Evolutionary conservation across 2,113 vertebrate species (phyloP).

Genomic region (Blennius ocellaris): DNA sequence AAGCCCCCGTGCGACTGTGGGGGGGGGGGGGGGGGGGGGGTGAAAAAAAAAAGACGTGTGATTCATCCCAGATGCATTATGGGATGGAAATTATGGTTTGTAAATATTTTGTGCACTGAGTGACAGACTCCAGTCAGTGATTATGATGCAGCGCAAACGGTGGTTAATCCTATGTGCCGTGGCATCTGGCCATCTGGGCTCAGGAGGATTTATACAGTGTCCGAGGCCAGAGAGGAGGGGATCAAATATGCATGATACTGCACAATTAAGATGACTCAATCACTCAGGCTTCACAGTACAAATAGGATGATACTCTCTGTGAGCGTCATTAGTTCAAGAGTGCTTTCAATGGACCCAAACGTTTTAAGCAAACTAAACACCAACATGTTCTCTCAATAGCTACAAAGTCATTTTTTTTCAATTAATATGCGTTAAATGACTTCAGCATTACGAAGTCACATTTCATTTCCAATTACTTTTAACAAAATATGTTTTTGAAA

Average conservation of each 20-base stretch:
- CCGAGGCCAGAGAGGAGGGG: constrained; percentile 46
- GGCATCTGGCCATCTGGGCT: constrained; percentile 65
- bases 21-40: too few species aligned
- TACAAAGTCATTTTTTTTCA: too few species aligned
- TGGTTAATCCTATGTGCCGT: constrained; percentile 58
- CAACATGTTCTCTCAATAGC: too few species aligned
- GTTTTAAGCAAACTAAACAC: too few species aligned
- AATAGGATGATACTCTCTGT: constrained; percentile 11
- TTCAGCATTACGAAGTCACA: too few species aligned
- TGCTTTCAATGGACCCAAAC: too few species aligned
- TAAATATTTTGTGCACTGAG: constrained; percentile 40
- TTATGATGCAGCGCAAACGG: constrained; percentile 41
- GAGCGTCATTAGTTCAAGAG: too few species aligned
- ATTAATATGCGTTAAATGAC: too few species aligned
- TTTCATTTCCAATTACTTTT: too few species aligned
- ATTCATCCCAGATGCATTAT: constrained; percentile 26
- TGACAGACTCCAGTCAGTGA: constrained; percentile 28
- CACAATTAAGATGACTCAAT: constrained; percentile 55
- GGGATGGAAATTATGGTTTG: constrained; percentile 28
- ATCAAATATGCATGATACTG: constrained; percentile 68
- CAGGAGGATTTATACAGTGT: constrained; percentile 41
- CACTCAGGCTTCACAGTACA: constrained; percentile 28
- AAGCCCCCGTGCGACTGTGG: constrained; percentile 2
- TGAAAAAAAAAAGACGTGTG: not conserved
- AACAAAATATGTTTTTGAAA: too few species aligned